A percentile compares a stretch with the other conserved stretches of the same genome.
Conservation (phyloP, 2,113 vertebrate genomes). For the Pipa parva region DNA sequence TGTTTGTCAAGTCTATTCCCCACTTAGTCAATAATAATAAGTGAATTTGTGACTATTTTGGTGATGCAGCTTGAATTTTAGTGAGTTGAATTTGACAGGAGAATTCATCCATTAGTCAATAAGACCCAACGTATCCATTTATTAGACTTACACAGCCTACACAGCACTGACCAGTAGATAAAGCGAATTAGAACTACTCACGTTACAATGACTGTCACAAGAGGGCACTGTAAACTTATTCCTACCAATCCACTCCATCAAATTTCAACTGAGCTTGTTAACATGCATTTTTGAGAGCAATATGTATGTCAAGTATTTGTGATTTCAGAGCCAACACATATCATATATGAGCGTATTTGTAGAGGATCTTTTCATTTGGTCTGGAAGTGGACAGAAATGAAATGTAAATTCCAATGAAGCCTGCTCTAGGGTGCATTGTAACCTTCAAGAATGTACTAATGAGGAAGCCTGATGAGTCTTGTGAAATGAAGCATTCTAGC, state of each 20-base stretch:
- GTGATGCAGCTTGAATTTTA: no score
- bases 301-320: not conserved
- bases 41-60: no score
- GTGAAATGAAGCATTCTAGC: not conserved
- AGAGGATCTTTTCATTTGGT: not conserved
- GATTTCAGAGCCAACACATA: not conserved
- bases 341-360: not conserved
- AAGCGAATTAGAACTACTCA: no score
- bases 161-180: no score
- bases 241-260: not conserved
- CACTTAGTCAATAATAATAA: no score
- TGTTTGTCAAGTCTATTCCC: no score
- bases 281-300: not conserved
- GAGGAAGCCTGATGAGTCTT: not conserved
- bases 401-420: not conserved
- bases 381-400: not conserved
- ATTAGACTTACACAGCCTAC: no score
- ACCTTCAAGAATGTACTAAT: slow-evolving; percentile 26
- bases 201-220: no score
- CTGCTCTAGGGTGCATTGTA: slow-evolving; percentile 3
- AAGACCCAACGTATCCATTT: no score
- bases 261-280: not conserved
- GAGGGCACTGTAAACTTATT: not conserved
- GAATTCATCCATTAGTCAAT: no score
- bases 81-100: no score